Evolutionary conservation across 2,113 vertebrate species (phyloP).

Genomic region (Leptobrachium leishanense): DNA sequence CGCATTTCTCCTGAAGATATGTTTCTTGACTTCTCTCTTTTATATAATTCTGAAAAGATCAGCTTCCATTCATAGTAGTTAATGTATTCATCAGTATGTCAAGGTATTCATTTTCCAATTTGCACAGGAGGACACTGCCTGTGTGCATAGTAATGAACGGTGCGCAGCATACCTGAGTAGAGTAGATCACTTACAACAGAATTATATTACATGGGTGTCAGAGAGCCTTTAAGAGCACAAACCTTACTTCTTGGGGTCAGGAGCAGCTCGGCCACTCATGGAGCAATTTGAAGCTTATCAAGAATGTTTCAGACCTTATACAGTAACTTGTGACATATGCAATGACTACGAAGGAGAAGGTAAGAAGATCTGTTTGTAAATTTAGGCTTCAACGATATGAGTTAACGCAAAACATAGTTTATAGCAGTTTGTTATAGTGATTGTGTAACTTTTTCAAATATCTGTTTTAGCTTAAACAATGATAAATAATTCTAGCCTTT

Average conservation of each 20-base stretch:
- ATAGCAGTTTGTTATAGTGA: too few relatives aligned
- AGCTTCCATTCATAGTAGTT: too few relatives aligned
- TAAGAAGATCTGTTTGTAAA: not conserved
- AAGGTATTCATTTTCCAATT: slow-evolving; percentile 2
- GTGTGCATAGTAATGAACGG: slow-evolving; percentile 41
- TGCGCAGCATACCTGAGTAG: slow-evolving; percentile 22
- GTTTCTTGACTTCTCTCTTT: too few relatives aligned
- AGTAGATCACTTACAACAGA: slow-evolving; percentile 42
- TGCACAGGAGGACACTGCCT: slow-evolving; percentile 8
- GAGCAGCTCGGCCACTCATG: not conserved
- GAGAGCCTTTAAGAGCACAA: not conserved
- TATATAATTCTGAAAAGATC: too few relatives aligned
- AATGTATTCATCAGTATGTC: not conserved
- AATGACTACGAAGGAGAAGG: slow-evolving; percentile 37
- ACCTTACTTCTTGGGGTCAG: not conserved
- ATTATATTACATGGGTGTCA: slow-evolving; percentile 9
- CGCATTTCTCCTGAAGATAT: too few relatives aligned
- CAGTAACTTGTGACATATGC: not conserved
- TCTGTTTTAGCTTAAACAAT: too few relatives aligned
- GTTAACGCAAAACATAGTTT: too few relatives aligned
- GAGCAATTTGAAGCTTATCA: too few relatives aligned
- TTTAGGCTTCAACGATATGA: not conserved
- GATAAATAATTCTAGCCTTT: too few relatives aligned
- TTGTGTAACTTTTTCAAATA: too few relatives aligned
- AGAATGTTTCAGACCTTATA: not conserved